phyloP scores from a whole-genome alignment of 2,113 vertebrate genomes.

The Megaptera novaeangliae region DNA sequence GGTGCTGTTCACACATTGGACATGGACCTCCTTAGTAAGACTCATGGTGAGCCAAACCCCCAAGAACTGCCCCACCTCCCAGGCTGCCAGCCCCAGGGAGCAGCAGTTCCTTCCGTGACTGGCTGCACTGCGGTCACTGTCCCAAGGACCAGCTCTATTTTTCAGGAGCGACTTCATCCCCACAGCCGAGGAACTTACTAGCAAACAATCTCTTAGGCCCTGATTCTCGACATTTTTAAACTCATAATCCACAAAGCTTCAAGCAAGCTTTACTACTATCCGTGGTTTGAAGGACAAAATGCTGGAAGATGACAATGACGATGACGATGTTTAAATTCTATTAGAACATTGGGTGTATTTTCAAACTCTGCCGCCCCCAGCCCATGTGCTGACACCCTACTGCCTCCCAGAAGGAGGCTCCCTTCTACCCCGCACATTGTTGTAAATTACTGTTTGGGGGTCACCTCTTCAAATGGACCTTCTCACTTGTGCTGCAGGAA shows the following conservation, averaged over 20 bases:
- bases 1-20: not conserved
- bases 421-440: not conserved
- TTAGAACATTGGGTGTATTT: not conserved
- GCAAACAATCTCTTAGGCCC: not conserved
- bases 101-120: rapidly evolving
- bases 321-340: not conserved
- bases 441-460: not conserved
- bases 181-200: not conserved
- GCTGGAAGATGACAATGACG: not conserved
- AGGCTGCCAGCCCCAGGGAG: not conserved
- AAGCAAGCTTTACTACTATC: not conserved
- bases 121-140: not conserved
- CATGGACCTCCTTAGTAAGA: not conserved
- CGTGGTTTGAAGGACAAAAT: not conserved
- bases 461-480: not conserved
- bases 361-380: not conserved
- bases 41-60: not conserved
- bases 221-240: not conserved
- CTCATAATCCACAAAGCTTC: not conserved
- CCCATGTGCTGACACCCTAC: not conserved
- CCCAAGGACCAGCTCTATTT: not conserved
- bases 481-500: not conserved
- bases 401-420: not conserved
- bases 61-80: not conserved
- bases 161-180: not conserved